These are phyloP conservation scores for Crambe crambe DNA, from an alignment of 37 sponge, comb jelly and placozoan genomes.

Conservation along the genomic window DNA sequence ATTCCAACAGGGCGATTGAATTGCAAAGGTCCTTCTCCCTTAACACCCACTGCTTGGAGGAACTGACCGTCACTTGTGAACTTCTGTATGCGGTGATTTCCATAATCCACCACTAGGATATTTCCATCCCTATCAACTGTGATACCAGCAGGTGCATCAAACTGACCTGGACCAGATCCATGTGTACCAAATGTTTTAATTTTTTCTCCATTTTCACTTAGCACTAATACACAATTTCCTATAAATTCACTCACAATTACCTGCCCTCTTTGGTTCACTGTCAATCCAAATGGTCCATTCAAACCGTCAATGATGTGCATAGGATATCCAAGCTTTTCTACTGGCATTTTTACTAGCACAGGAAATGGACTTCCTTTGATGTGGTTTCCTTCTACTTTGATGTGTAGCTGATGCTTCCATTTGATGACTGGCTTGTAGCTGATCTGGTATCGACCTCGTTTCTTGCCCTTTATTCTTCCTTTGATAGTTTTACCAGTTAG, in stretches of 20 bases:
- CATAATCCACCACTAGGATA: constrained; percentile 42
- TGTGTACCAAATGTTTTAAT: constrained; percentile 21
- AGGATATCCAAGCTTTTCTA: background rate
- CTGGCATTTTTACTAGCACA: background rate
- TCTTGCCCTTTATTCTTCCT: background rate
- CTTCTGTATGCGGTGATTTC: constrained; percentile 49
- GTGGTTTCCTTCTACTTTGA: constrained; percentile 13
- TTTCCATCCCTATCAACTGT: constrained; percentile 28
- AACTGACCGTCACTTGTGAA: constrained; percentile 35
- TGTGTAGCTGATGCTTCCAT: constrained; percentile 19
- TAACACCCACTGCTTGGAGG: constrained; percentile 18
- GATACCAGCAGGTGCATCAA: constrained; percentile 30
- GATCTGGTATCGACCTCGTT: constrained; percentile 1
- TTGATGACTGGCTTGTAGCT: constrained; percentile 12
- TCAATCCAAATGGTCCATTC: constrained; percentile 29
- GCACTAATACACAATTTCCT: constrained; percentile 17
- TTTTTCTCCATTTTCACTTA: constrained; percentile 11
- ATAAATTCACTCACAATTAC: constrained; percentile 27
- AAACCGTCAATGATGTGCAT: background rate
- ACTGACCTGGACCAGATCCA: constrained; percentile 23
- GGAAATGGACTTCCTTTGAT: constrained; percentile 52
- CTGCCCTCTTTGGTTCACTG: constrained; percentile 11
- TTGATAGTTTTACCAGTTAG: background rate
- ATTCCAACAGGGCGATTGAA: constrained; percentile 44
- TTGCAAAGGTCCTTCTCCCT: constrained; percentile 25